Evolutionary conservation across 2,888 invertebrate species (phyloP), one percentile per base, ranked within the genome.

Genomic region (Drosophila diplacantha): DNA sequence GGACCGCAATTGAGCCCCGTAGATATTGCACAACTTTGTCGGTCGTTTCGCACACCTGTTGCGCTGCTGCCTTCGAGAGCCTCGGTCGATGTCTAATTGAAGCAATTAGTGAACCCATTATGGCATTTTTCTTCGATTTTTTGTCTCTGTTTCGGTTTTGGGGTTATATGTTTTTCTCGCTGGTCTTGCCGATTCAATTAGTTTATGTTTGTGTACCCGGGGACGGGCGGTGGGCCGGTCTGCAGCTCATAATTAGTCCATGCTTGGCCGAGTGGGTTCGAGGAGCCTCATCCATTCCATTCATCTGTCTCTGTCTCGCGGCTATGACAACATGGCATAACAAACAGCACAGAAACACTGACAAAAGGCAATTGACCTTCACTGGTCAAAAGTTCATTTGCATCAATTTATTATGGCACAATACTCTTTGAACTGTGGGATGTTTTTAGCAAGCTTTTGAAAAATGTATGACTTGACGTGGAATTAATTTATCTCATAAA

Each of bases 71-170:
- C 49, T 47, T 52, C 22, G 20, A 43, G 57, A 29, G 54, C 29
- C 38, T 31, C 59, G 58, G 66, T 50, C 60, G 47, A 60, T 38
- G 68, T 66, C 68, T 80, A 80, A 78, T 74, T 77, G 80, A 67
- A 63, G 78, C 83, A 78, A 82, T 82, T 82, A 76, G 74, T 74
- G 65, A 63, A 64, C 62, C 79, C 69, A 75, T 57, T 79, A 79
- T 75, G 65, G 62, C 66, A 72, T 60, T 71, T 66, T 66, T 67
- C 55, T 64, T 64, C 53, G 68, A 68, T 63, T 57, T 59, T 65
- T 43, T 47, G 46, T 71, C 68, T 74, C 51, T 66, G 61, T 63
- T 60, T 71, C 61, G 60, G 51, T 63, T 68, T 68, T 56, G 62
- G 47, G 55, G 47, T 38, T 67, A 50, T 68, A 34, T 68, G 43